Base-by-base conservation (phyloP, 2,888 invertebrate species). In the Philaethria dido region DNA sequence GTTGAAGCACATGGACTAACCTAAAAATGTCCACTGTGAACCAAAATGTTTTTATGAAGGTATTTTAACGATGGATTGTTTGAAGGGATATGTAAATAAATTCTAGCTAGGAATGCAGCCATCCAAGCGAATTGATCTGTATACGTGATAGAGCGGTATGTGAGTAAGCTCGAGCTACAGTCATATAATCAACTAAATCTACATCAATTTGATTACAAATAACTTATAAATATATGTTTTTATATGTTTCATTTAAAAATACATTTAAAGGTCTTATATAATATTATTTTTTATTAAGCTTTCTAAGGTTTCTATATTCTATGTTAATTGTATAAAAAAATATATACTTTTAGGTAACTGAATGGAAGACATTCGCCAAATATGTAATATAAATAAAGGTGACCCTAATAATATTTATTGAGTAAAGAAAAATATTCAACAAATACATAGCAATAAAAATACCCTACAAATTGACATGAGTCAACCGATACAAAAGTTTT, bases 101-200 rank as follows among this genome's bases (percentile, higher is more conserved):
- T 42, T 47, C 60, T 18, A 44, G 14, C 59, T 60, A 60, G 60
- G 60, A 60, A 60, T 60, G 60, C 60, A 47, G 45, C 18, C 45
- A 33, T 45, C 60, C 47, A 29, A 47, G 60, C 33, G 20, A 29
- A 60, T 60, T 60, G 60, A 60, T 60, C 60, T 45, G 29, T 60
- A 47, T 33, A 60, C 60, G 29, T 60, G 47, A 60, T 60, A 60
- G 60, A 47, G 44, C 60, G 33, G 60, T 33, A 60, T 60, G 60
- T 47, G 60, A 60, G 29, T 60, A 45, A 29, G 44, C 44, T 45
- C 20, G 45, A 18, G 20, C 45, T 29, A 45, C 25, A 45, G 4
- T 45, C 45, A 18, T 13, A 59, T 25, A 25, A 44, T 42, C 57
- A 39, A 25, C 45, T 29, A 14, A 29, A 60, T 44, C 45, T 60